Evolutionary conservation across 2,888 invertebrate genomes (phyloP), one percentile per base, ranked within the genome.

Genomic region (Ptychoptera albimana): DNA sequence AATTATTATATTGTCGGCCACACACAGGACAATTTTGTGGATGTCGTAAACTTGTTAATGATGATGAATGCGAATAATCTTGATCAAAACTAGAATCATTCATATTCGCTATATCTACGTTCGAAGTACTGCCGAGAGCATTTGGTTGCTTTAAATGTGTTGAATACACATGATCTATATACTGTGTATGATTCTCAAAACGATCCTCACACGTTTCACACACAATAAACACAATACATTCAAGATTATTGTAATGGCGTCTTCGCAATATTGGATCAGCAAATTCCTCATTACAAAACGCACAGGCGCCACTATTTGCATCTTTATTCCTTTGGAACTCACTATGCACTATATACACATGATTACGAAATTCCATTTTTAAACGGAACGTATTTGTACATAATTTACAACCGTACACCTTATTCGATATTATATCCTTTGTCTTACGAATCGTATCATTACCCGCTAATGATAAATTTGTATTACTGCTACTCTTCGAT

Each of bases 201-300:
- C 63, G 61, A 32, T 60, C 60, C 12, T 63, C 61, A 47, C 66
- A 66, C 11, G 64, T 64, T 42, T 63, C 61, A 52, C 66, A 66
- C 13, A 61, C 60, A 34, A 66, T 45, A 6, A 58, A 58, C 2
- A 63, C 63, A 51, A 66, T 64, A 45, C 66, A 66, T 43, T 63
- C 65, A 60, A 66, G 62, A 46, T 66, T 66, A 44, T 64, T 66
- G 48, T 64, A 64, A 47, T 66, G 66, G 1, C 64, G 61, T n/a
- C 63, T 62, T 2, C 64, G 55, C 44, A 61, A 60, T 2, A 57
- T 56, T 0, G 65, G 59, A 56, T 66, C 65, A 29, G 61, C 61
- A 49, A 65, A 57, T 50, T 63, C 60, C 32, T 61, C 15, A 2
- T 58, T 60, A 49, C 66, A 66, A 50, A 62, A 65, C 42, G 59